A percentile compares a stretch with the other conserved stretches of the same genome.
These are phyloP conservation scores for Thermophis baileyi DNA, from an alignment of 2,113 vertebrate species.

Conservation along the genomic window DNA sequence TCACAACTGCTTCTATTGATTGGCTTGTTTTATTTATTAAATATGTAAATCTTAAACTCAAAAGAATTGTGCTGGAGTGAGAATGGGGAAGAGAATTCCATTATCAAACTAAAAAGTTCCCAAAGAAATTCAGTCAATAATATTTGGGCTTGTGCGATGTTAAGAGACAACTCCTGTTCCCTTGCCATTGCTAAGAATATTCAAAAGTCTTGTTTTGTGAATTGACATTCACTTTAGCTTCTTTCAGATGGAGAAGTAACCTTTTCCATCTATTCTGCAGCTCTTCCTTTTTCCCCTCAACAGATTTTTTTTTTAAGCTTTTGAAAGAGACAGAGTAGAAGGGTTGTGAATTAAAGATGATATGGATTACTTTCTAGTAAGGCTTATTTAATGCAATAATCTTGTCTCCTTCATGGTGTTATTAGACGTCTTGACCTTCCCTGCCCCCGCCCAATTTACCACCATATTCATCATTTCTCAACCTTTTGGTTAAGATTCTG, in stretches of 20 bases:
- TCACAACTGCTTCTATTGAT: not conserved
- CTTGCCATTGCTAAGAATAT: not conserved
- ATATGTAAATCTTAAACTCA: not conserved
- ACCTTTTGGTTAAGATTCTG: not conserved
- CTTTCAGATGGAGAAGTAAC: not conserved
- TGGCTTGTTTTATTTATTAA: not conserved
- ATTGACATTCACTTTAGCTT: not conserved
- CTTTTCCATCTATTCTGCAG: not conserved
- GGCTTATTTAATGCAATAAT: not conserved
- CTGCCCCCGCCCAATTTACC: not conserved
- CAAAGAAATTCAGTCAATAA: not conserved
- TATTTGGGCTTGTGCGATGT: not conserved
- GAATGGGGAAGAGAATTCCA: not conserved
- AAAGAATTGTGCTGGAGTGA: not conserved
- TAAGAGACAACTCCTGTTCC: not conserved
- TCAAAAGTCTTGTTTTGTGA: not conserved
- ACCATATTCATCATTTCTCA: not conserved
- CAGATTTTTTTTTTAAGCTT: not conserved
- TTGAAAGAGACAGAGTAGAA: not conserved
- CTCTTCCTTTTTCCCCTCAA: not conserved
- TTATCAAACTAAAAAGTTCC: not conserved
- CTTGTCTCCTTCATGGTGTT: too few relatives aligned
- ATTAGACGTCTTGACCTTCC: not conserved
- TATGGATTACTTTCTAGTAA: not conserved
- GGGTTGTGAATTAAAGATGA: not conserved